These are phyloP conservation scores for Fregetta grallaria DNA, from an alignment of 2,113 vertebrate genomes.

Conservation along the genomic window DNA sequence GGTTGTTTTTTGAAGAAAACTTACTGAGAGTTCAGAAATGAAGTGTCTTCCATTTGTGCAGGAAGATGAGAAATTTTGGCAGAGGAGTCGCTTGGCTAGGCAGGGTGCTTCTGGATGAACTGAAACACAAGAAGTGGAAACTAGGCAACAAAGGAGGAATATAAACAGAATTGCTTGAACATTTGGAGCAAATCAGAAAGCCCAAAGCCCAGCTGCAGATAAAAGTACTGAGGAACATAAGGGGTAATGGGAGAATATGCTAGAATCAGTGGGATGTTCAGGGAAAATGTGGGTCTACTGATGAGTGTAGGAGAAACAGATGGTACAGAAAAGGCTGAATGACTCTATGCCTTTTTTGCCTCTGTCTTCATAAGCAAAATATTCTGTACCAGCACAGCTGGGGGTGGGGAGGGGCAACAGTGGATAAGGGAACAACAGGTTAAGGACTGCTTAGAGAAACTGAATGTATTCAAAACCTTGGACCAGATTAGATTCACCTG, in stretches of 20 bases:
- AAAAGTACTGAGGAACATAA: not conserved
- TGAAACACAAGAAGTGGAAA: conserved; percentile 4
- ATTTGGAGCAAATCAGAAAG: conserved; percentile 38
- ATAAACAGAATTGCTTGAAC: not conserved
- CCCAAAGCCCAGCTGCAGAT: not conserved
- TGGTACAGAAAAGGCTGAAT: conserved; percentile 19
- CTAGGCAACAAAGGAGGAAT: not conserved
- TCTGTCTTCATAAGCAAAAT: not conserved
- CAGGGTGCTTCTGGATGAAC: conserved; percentile 5
- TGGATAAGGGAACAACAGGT: not conserved
- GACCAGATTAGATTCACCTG: not conserved
- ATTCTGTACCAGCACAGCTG: not conserved
- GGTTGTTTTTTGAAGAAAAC: not conserved
- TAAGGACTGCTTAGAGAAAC: not conserved
- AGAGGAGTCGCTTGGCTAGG: not conserved
- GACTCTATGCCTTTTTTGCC: not conserved
- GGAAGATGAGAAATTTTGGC: conserved; percentile 20
- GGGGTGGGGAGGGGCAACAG: not conserved
- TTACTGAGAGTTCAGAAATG: not conserved
- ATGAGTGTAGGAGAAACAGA: conserved; percentile 1
- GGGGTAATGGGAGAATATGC: not conserved
- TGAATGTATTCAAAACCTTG: not conserved
- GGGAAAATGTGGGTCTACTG: not conserved
- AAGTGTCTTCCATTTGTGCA: not conserved
- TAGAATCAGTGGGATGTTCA: not conserved